phyloP scores from a whole-genome alignment of 2,797 vertebrate genomes.

The Silurus aristotelis region DNA sequence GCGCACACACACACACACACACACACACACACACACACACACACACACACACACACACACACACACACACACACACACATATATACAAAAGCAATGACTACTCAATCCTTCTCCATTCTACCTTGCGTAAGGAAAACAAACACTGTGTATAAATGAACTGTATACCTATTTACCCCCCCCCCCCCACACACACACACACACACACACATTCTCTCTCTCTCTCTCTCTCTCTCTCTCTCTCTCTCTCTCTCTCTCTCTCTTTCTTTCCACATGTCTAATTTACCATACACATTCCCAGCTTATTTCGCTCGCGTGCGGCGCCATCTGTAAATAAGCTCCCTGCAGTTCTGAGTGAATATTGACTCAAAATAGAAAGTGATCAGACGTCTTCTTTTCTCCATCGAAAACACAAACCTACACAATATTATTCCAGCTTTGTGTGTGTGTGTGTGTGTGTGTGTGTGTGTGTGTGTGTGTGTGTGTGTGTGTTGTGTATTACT shows the following conservation, averaged over 20 bases:
- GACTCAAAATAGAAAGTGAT: slow-evolving; percentile 16
- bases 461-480: slow-evolving; percentile 14
- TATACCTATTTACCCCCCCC: background rate
- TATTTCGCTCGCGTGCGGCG: background rate
- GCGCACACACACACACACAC: slow-evolving; percentile 22
- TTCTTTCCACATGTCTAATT: background rate
- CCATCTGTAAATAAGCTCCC: slow-evolving; percentile 15
- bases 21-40: slow-evolving; percentile 27
- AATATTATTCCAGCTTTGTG: slow-evolving; percentile 4
- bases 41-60: slow-evolving; percentile 19
- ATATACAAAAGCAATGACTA: slow-evolving; percentile 8
- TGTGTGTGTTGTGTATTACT: slow-evolving; percentile 40
- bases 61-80: slow-evolving; percentile 32
- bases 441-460: slow-evolving; percentile 6
- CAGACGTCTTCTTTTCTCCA: slow-evolving; percentile 20
- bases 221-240: too few species aligned
- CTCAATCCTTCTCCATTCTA: slow-evolving; percentile 14
- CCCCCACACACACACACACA: background rate
- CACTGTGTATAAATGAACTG: slow-evolving; percentile 4
- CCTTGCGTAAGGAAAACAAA: slow-evolving; percentile 1
- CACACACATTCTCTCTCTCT: too few species aligned
- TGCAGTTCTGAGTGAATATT: background rate
- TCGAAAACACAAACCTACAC: slow-evolving; percentile 5
- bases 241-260: too few species aligned
- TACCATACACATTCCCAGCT: background rate